Percentiles rank a stretch among this genome's conserved stretches.
Conservation (phyloP, 1,140 invertebrate species). For the Eumaeus atala region DNA sequence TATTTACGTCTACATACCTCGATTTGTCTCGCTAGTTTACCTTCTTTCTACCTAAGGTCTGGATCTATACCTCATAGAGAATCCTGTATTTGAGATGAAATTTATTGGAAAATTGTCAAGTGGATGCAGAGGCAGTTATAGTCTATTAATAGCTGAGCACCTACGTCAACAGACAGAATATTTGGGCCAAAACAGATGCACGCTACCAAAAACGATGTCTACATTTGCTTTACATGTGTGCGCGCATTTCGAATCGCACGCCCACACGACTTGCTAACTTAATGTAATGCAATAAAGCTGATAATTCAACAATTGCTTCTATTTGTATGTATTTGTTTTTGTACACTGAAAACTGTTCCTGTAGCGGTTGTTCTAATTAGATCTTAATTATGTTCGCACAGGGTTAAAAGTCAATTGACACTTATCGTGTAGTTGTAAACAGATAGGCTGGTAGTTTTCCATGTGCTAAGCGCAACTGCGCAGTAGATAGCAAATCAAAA, state of each 20-base stretch:
- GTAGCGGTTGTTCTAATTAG: conserved; percentile 1
- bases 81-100: no score
- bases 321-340: not conserved
- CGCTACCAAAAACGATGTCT: not conserved
- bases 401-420: conserved; percentile 2
- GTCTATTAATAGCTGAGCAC: no score
- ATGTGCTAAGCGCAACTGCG: conserved; percentile 15
- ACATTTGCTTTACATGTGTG: not conserved
- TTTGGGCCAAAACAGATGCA: conserved; percentile 4
- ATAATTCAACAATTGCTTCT: not conserved
- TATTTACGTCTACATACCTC: no score
- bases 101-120: no score
- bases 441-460: conserved; percentile 24
- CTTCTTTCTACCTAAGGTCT: no score
- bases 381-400: conserved; percentile 14
- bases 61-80: no score
- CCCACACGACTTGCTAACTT: not conserved
- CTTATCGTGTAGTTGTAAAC: conserved; percentile 14
- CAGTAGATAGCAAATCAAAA: conserved; percentile 12
- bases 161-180: not conserved
- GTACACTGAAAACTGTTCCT: conserved; percentile 5
- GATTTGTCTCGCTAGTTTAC: no score
- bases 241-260: not conserved
- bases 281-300: not conserved
- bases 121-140: no score